phyloP scores from a whole-genome alignment of 2,113 vertebrate genomes.

The Vulpes lagopus region DNA sequence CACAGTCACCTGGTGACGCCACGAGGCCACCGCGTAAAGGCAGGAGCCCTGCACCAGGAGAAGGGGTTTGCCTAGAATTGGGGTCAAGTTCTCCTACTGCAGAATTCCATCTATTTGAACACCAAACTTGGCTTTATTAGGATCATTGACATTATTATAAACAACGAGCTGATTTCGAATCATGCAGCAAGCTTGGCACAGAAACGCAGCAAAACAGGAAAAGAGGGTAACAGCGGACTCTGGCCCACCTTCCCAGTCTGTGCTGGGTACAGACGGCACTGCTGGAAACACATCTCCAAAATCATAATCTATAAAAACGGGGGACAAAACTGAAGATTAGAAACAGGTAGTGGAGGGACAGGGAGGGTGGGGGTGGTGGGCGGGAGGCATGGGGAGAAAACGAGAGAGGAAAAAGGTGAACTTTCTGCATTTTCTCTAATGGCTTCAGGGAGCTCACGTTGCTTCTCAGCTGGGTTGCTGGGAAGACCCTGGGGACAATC shows the following conservation, averaged over 20 bases:
- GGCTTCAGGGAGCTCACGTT: neutral
- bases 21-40: accelerated
- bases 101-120: slow-evolving; percentile 83
- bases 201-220: slow-evolving; percentile 84
- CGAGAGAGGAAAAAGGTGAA: slow-evolving; percentile 37
- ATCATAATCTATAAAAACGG: slow-evolving; percentile 99
- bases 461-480: neutral
- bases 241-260: slow-evolving; percentile 99
- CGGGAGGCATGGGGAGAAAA: slow-evolving; percentile 41
- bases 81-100: slow-evolving; percentile 58
- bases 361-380: slow-evolving; percentile 49
- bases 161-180: slow-evolving; percentile 65
- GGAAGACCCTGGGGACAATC: neutral
- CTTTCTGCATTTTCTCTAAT: neutral
- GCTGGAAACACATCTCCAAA: slow-evolving; percentile 99
- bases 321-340: slow-evolving; percentile 94
- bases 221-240: slow-evolving; percentile 87
- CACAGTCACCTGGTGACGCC: accelerated
- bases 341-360: slow-evolving; percentile 75
- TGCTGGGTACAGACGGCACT: slow-evolving; percentile 98
- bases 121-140: slow-evolving; percentile 60
- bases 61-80: neutral
- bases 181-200: slow-evolving; percentile 89
- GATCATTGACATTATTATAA: slow-evolving; percentile 62
- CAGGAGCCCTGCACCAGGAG: neutral